phyloP scores from a whole-genome alignment of 2,888 invertebrate species.

The Hololepta plana region DNA sequence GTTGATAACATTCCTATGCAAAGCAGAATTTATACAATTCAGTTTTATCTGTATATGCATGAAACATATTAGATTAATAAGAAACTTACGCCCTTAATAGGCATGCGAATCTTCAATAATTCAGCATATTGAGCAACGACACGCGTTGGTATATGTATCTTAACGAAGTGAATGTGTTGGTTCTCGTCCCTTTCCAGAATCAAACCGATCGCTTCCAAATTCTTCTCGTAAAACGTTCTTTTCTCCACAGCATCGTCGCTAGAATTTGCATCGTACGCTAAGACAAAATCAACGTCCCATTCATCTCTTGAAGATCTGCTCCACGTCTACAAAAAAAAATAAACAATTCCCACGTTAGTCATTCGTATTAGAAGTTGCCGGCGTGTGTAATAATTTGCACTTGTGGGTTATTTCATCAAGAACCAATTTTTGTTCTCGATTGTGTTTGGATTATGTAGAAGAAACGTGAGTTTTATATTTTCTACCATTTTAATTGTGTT shows the following conservation, averaged over 20 bases:
- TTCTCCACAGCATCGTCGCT: conserved; percentile 24
- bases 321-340: conserved; percentile 27
- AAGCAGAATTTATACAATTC: conserved; percentile 3
- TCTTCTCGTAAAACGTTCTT: conserved; percentile 38
- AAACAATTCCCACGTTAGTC: too few species aligned
- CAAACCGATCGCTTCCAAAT: conserved; percentile 40
- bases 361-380: too few species aligned
- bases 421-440: too few species aligned
- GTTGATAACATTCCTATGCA: too few species aligned
- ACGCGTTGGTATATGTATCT: conserved; percentile 54
- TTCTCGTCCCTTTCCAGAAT: conserved; percentile 40
- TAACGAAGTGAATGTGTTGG: conserved; percentile 46
- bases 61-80: too few species aligned
- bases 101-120: conserved; percentile 58
- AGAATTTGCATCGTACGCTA: conserved; percentile 36
- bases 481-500: too few species aligned
- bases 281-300: conserved; percentile 38
- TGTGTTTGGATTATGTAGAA: too few species aligned
- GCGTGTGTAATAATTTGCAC: too few species aligned
- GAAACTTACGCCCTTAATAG: too few species aligned
- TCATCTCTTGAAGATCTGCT: conserved; percentile 33
- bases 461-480: too few species aligned
- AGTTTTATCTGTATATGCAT: conserved; percentile 1
- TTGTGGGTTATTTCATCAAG: too few species aligned
- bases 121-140: conserved; percentile 56